Base-by-base conservation (phyloP, 1,140 invertebrate genomes). In the Heterodera carotae region DNA sequence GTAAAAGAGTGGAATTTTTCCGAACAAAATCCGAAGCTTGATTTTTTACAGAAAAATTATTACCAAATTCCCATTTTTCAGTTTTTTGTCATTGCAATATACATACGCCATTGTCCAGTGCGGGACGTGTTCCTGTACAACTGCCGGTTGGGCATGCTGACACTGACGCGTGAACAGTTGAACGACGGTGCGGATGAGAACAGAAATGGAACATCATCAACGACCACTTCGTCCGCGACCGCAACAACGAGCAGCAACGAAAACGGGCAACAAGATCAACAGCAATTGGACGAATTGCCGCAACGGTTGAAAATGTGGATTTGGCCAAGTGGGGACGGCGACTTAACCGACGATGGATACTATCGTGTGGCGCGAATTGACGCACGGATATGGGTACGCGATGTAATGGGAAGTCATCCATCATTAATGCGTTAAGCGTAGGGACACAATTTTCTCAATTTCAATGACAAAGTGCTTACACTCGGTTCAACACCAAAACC, bases 381-480 rank as follows among this genome's bases (percentile, higher is more conserved):
- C 25, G 62, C 27, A 15, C 62, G 62, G 12, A 66, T 66, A 18
- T 66, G 62, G 62, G 62, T 66, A 22, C 60, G 60, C 18, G 60
- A 31, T 1, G n/a, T n/a, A n/a, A n/a, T n/a, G n/a, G n/a, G n/a
- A n/a, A n/a, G n/a, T n/a, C n/a, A n/a, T n/a, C n/a, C n/a, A n/a
- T n/a, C n/a, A n/a, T n/a, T n/a, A n/a, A n/a, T n/a, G n/a, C n/a
- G n/a, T n/a, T n/a, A n/a, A n/a, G n/a, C n/a, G n/a, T n/a, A n/a
- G n/a, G n/a, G n/a, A n/a, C n/a, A n/a, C n/a, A n/a, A n/a, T n/a
- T n/a, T n/a, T n/a, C n/a, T n/a, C n/a, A n/a, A n/a, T n/a, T n/a
- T n/a, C n/a, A n/a, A n/a, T n/a, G n/a, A n/a, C n/a, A n/a, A n/a
- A n/a, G n/a, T n/a, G n/a, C n/a, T n/a, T n/a, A n/a, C n/a, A n/a